phyloP scores from a whole-genome alignment of 2,888 invertebrate genomes.

The Muscina levida region DNA sequence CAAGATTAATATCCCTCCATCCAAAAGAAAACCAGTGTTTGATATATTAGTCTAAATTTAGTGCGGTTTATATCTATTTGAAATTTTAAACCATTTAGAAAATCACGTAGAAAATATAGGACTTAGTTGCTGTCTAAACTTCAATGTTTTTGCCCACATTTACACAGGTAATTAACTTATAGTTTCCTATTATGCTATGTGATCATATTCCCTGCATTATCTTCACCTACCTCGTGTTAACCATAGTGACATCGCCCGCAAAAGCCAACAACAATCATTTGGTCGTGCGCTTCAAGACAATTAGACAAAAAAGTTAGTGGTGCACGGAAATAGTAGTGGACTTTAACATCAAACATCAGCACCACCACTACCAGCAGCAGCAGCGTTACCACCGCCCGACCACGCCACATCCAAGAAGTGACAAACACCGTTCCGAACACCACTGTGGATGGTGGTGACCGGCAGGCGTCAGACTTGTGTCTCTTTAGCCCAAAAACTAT shows the following conservation, averaged over 20 bases:
- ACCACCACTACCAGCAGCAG: slow-evolving; percentile 1
- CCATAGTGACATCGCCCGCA: background rate
- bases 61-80: too few species aligned
- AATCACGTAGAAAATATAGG: too few species aligned
- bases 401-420: slow-evolving; percentile 31
- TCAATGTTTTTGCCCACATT: too few species aligned
- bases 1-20: too few species aligned
- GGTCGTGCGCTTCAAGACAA: slow-evolving; percentile 54
- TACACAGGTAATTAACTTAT: too few species aligned
- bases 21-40: too few species aligned
- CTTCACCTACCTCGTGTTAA: background rate
- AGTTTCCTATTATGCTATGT: too few species aligned
- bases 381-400: background rate
- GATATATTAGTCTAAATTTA: too few species aligned
- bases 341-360: slow-evolving; percentile 23
- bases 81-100: too few species aligned
- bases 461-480: slow-evolving; percentile 58
- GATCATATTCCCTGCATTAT: background rate
- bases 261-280: slow-evolving; percentile 27
- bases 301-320: slow-evolving; percentile 55
- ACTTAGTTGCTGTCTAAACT: too few species aligned
- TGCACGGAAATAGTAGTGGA: slow-evolving; percentile 48
- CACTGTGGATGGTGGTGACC: background rate
- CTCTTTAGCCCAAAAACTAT: slow-evolving; percentile 48
- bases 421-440: slow-evolving; percentile 13